Conservation (phyloP, 2,888 invertebrate species). For the Octodonta nipae region DNA sequence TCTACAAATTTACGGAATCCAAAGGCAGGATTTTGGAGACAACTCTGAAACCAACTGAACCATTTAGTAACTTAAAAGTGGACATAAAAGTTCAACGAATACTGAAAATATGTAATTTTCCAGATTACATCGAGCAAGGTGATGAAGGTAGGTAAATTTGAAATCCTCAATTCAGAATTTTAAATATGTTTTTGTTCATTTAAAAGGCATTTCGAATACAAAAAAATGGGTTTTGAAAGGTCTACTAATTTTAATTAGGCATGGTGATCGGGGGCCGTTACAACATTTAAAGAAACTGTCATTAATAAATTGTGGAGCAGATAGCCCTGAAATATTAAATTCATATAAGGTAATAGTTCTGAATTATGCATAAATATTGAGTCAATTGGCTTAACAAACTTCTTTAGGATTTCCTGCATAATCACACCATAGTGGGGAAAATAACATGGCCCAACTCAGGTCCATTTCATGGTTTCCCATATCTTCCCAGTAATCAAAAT, state of each 20-base stretch:
- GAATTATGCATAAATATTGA: neutral
- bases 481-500: conserved; percentile 51
- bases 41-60: conserved; percentile 20
- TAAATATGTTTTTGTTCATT: conserved; percentile 7
- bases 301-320: conserved; percentile 58
- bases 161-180: no score
- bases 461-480: conserved; percentile 73
- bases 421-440: conserved; percentile 45
- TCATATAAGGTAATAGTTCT: conserved; percentile 28
- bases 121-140: conserved; percentile 51
- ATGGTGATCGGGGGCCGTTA: conserved; percentile 81
- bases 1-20: conserved; percentile 55
- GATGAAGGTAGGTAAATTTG: conserved; percentile 56
- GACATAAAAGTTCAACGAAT: conserved; percentile 52
- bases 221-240: conserved; percentile 53
- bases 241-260: conserved; percentile 63
- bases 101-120: conserved; percentile 58
- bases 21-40: conserved; percentile 30
- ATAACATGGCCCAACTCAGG: conserved; percentile 64
- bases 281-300: conserved; percentile 69
- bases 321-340: conserved; percentile 26
- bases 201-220: conserved; percentile 32
- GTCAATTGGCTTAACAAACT: neutral
- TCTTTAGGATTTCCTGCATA: conserved; percentile 41
- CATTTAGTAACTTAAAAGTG: conserved; percentile 37